Evolutionary conservation across 2,113 vertebrate genomes (phyloP).

Genomic region (Chinchilla lanigera): DNA sequence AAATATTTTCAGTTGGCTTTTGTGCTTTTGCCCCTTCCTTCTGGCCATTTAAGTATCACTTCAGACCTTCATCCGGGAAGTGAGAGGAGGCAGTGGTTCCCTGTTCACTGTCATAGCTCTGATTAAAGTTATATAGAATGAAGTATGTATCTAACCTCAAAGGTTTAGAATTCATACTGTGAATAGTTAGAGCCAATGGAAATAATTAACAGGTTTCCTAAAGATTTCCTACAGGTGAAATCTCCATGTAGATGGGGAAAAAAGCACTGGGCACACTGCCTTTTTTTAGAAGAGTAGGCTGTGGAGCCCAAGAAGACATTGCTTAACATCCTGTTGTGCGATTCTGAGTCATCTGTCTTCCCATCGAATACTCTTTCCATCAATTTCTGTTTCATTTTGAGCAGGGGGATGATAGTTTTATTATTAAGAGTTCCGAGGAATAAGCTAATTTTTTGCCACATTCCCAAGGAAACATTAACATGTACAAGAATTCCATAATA

Average conservation of each 20-base stretch:
- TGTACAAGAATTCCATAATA: background rate
- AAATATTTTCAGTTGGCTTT: background rate
- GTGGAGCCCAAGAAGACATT: background rate
- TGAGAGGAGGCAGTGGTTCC: background rate
- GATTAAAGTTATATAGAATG: background rate
- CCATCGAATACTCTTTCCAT: background rate
- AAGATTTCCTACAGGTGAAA: background rate
- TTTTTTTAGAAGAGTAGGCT: background rate
- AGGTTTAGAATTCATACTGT: background rate
- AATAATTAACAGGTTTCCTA: background rate
- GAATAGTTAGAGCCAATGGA: background rate
- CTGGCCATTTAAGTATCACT: background rate
- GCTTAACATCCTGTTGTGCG: background rate
- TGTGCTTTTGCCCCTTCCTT: background rate
- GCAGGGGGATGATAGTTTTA: background rate
- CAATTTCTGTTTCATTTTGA: background rate
- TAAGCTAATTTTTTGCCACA: background rate
- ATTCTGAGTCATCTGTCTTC: background rate
- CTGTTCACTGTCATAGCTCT: background rate
- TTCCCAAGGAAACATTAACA: background rate
- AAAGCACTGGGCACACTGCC: background rate
- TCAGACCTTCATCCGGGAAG: background rate
- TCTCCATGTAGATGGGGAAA: background rate
- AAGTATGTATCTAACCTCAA: background rate
- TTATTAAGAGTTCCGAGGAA: constrained; percentile 27